Evolutionary conservation across 2,888 invertebrate species (phyloP).

Genomic region (Papilio demoleus): DNA sequence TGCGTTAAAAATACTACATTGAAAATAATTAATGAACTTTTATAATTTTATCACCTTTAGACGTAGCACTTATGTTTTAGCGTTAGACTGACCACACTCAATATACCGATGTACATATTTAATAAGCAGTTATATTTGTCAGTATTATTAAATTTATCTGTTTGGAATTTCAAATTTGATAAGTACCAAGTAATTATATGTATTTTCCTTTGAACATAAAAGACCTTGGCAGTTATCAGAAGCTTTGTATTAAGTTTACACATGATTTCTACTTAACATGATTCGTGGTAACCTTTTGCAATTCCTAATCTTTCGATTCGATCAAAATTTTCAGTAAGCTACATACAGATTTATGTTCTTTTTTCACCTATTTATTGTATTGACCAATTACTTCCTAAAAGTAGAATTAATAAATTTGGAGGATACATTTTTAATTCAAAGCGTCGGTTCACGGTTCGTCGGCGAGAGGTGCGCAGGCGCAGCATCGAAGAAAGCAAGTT

Average conservation of each 20-base stretch:
- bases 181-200: neutral
- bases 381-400: neutral
- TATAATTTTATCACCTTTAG: too few relatives aligned
- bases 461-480: conserved; percentile 56
- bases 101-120: neutral
- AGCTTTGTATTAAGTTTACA: conserved; percentile 24
- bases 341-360: neutral
- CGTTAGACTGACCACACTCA: neutral
- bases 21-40: too few relatives aligned
- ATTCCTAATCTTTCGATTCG: neutral
- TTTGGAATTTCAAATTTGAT: conserved; percentile 2
- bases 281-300: neutral
- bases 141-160: neutral
- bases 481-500: conserved; percentile 78
- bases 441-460: conserved; percentile 65
- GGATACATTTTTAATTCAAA: conserved; percentile 41
- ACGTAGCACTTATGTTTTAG: neutral
- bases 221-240: conserved; percentile 28
- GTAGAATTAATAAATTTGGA: neutral
- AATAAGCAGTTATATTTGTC: neutral
- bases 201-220: conserved; percentile 11
- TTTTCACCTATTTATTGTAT: too few relatives aligned
- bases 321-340: neutral
- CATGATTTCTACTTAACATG: neutral
- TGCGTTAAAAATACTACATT: too few relatives aligned